Evolutionary conservation across 1,140 invertebrate genomes (phyloP).

Genomic region (Paramacrobiotus metropolitanus): DNA sequence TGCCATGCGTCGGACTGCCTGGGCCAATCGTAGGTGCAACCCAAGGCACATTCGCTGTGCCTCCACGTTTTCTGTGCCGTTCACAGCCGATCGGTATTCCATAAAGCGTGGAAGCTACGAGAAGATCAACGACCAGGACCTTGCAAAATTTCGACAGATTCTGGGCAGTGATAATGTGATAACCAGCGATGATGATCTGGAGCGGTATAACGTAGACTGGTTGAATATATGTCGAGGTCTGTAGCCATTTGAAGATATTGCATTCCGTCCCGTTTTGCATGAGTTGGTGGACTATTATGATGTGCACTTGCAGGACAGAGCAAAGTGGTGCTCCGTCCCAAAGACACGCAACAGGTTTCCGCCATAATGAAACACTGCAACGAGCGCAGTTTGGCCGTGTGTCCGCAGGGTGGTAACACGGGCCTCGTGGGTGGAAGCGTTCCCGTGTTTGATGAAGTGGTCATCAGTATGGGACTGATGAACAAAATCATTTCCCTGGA

Average conservation of each 20-base stretch:
- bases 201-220: constrained; percentile 73
- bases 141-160: constrained; percentile 43
- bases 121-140: constrained; percentile 30
- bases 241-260: constrained; percentile 6
- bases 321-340: constrained; percentile 37
- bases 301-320: constrained; percentile 25
- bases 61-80: background rate
- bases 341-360: constrained; percentile 63
- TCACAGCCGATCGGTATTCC: constrained; percentile 11
- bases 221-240: constrained; percentile 63
- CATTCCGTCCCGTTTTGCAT: constrained; percentile 1
- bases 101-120: constrained; percentile 29
- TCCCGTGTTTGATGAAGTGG: constrained; percentile 89
- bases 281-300: background rate
- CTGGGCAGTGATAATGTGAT: constrained; percentile 42
- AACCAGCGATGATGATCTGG: constrained; percentile 46
- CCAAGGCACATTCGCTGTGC: too few relatives aligned
- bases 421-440: constrained; percentile 73
- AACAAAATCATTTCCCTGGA: constrained; percentile 64
- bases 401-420: constrained; percentile 57
- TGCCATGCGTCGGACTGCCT: too few relatives aligned
- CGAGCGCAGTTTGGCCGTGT: constrained; percentile 53
- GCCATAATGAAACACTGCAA: constrained; percentile 64
- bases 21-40: too few relatives aligned
- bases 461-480: constrained; percentile 60